A percentile compares a stretch with the other conserved stretches of the same genome.
Evolutionary conservation across 2,888 invertebrate species (phyloP).

Genomic region (Drosophila monieri): DNA sequence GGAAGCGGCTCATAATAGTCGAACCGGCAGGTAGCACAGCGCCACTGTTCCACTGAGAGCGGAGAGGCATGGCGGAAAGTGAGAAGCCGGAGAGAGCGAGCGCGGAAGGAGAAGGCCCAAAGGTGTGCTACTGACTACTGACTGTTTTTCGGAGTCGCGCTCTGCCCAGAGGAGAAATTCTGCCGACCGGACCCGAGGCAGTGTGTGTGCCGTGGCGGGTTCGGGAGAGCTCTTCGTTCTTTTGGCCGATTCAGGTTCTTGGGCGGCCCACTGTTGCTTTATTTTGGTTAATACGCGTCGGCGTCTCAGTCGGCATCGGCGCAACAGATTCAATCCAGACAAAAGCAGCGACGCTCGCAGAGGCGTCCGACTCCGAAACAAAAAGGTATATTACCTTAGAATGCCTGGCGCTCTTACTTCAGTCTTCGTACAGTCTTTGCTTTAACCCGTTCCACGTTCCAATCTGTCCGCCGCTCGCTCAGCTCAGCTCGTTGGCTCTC

Average conservation of each 20-base stretch:
- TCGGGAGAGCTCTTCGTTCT: slow-evolving; percentile 19
- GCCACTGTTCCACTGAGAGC: slow-evolving; percentile 57
- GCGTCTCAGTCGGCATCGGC: slow-evolving; percentile 30
- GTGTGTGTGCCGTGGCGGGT: slow-evolving; percentile 33
- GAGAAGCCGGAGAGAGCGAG: slow-evolving; percentile 15
- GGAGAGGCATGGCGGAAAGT: slow-evolving; percentile 8
- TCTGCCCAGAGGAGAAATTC: slow-evolving; percentile 69
- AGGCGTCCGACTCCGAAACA: slow-evolving; percentile 81
- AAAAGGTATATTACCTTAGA: slow-evolving; percentile 85
- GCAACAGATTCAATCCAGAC: slow-evolving; percentile 38
- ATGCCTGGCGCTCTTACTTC: slow-evolving; percentile 84
- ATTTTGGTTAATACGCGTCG: slow-evolving; percentile 74
- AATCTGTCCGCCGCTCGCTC: slow-evolving; percentile 84
- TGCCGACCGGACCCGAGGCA: slow-evolving; percentile 40
- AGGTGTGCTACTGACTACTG: slow-evolving; percentile 50
- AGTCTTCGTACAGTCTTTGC: slow-evolving; percentile 85
- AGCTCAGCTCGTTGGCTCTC: slow-evolving; percentile 80
- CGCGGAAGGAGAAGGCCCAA: slow-evolving; percentile 13
- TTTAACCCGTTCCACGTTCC: slow-evolving; percentile 85
- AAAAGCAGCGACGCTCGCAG: slow-evolving; percentile 37
- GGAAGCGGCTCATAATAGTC: slow-evolving; percentile 11
- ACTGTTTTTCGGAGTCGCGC: slow-evolving; percentile 55
- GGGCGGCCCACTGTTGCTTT: slow-evolving; percentile 71
- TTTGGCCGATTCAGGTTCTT: slow-evolving; percentile 64
- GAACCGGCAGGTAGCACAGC: slow-evolving; percentile 44